Evolutionary conservation across 2,113 vertebrate genomes (phyloP).

Genomic region (Acrocephalus arundinaceus): DNA sequence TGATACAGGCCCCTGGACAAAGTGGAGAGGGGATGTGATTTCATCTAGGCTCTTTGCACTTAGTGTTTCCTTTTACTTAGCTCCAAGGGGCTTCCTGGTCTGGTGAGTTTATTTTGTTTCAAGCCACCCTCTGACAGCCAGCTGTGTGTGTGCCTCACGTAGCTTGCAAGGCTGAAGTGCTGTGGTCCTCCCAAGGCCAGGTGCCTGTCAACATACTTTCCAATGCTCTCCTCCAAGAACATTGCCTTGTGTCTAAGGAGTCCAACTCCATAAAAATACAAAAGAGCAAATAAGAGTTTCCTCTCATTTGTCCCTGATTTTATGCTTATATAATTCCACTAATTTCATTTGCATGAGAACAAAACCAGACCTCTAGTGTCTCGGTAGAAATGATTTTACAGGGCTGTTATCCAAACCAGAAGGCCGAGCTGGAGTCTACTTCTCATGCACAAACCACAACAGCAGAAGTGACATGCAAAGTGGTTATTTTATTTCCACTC

Average conservation of each 20-base stretch:
- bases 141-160: rapidly evolving
- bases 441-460: neutral
- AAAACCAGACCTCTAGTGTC: slow-evolving; percentile 33
- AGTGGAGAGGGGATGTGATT: neutral
- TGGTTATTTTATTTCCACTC: neutral
- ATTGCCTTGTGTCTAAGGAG: neutral
- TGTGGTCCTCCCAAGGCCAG: neutral
- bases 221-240: neutral
- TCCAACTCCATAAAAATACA: neutral
- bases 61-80: neutral
- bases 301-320: slow-evolving; percentile 24
- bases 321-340: neutral
- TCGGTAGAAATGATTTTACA: slow-evolving; percentile 9
- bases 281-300: neutral
- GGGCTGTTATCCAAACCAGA: slow-evolving; percentile 28
- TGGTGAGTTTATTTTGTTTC: neutral
- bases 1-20: neutral
- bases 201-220: neutral
- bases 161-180: neutral
- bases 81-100: neutral
- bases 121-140: neutral
- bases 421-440: neutral
- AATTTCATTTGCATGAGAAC: slow-evolving; percentile 41
- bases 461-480: neutral
- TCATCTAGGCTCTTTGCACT: neutral